phyloP scores from a whole-genome alignment of 1,140 invertebrate species.

The Temnothorax nylanderi region DNA sequence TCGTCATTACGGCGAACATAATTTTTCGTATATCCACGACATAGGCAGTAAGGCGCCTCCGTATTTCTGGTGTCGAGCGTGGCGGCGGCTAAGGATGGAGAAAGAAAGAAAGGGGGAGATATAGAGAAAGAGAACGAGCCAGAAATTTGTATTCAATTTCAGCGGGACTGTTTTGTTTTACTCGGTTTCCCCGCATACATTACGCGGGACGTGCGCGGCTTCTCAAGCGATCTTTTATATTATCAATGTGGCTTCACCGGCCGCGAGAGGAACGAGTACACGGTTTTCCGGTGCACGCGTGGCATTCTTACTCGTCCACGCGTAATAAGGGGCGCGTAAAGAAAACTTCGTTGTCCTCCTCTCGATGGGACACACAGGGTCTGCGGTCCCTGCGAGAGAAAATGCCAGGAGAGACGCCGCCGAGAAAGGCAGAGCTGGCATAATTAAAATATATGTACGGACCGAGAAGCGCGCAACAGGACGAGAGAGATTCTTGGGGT shows the following conservation, averaged over 20 bases:
- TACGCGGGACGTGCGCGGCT: slow-evolving; percentile 73
- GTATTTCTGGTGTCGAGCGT: slow-evolving; percentile 70
- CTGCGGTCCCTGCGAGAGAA: neutral
- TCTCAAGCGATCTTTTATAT: slow-evolving; percentile 77
- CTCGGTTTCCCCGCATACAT: slow-evolving; percentile 76
- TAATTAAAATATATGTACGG: slow-evolving; percentile 54
- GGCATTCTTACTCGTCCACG: slow-evolving; percentile 32
- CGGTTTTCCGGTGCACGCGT: slow-evolving; percentile 28
- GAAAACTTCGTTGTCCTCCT: slow-evolving; percentile 24
- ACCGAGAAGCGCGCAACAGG: slow-evolving; percentile 5
- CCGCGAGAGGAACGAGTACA: slow-evolving; percentile 14
- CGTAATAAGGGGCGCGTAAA: slow-evolving; percentile 36
- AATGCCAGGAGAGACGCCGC: neutral
- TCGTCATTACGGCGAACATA: slow-evolving; percentile 77
- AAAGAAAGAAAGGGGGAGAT: neutral
- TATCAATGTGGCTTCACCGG: slow-evolving; percentile 73
- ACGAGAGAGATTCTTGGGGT: slow-evolving; percentile 26
- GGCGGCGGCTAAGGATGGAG: neutral
- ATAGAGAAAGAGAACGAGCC: slow-evolving; percentile 28
- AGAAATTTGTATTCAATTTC: slow-evolving; percentile 80
- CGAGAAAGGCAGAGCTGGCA: slow-evolving; percentile 25
- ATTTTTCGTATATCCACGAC: slow-evolving; percentile 75
- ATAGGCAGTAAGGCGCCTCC: slow-evolving; percentile 57
- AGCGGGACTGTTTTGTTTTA: slow-evolving; percentile 78
- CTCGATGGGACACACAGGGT: slow-evolving; percentile 2